Percentiles rank a stretch among this genome's conserved stretches.
Evolutionary conservation across 1,140 invertebrate species (phyloP).

Genomic region (Zaprionus inermis): DNA sequence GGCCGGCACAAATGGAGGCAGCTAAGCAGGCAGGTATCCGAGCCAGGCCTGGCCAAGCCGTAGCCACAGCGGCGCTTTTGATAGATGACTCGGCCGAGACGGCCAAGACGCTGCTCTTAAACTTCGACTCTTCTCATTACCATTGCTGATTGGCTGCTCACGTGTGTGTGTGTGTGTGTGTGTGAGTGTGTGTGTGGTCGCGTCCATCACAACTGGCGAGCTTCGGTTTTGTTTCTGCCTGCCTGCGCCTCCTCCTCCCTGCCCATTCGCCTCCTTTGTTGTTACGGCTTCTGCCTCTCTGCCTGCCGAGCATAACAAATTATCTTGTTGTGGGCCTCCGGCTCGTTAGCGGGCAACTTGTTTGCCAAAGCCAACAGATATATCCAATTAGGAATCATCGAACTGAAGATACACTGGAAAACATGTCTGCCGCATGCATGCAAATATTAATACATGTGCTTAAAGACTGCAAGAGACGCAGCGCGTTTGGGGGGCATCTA

Average conservation of each 20-base stretch:
- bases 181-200: conserved; percentile 56
- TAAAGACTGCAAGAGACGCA: not conserved
- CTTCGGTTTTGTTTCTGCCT: conserved; percentile 17
- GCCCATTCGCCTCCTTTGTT: conserved; percentile 17
- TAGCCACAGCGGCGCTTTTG: conserved; percentile 72
- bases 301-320: conserved; percentile 70
- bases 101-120: conserved; percentile 21
- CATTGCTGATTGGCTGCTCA: conserved; percentile 69
- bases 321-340: conserved; percentile 70
- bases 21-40: not conserved
- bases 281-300: conserved; percentile 26
- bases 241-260: not conserved
- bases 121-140: conserved; percentile 61
- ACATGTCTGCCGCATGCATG: not conserved
- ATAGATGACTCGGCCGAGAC: conserved; percentile 61
- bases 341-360: conserved; percentile 73
- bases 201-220: conserved; percentile 66
- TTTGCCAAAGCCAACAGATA: conserved; percentile 55
- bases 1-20: conserved; percentile 33
- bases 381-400: conserved; percentile 37
- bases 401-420: conserved; percentile 47
- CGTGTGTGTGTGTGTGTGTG: conserved; percentile 53
- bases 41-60: conserved; percentile 47
- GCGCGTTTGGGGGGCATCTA: not conserved
- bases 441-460: not conserved